A percentile compares a stretch with the other conserved stretches of the same genome.
Evolutionary conservation across 2,113 vertebrate species (phyloP).

Genomic region (Seriola quinqueradiata): DNA sequence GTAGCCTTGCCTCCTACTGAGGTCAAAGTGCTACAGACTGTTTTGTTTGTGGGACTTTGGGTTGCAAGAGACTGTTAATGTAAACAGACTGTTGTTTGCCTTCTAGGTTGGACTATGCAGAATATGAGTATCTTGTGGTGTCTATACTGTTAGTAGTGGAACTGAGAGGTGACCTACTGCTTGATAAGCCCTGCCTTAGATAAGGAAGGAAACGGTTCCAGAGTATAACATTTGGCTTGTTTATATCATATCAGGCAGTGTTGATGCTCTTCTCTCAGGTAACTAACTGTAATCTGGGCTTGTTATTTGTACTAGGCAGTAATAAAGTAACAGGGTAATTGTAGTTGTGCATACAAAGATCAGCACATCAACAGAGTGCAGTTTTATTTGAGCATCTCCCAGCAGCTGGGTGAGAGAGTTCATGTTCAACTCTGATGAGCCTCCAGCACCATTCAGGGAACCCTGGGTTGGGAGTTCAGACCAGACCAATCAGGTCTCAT

Average conservation of each 20-base stretch:
- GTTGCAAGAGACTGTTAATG: slow-evolving; percentile 66
- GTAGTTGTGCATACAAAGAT: slow-evolving; percentile 19
- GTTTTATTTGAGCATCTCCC: slow-evolving; percentile 46
- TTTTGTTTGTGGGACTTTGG: slow-evolving; percentile 41
- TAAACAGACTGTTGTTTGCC: slow-evolving; percentile 73
- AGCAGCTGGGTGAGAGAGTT: slow-evolving; percentile 57
- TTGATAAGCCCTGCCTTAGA: slow-evolving; percentile 65
- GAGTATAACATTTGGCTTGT: slow-evolving; percentile 34
- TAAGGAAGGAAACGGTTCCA: slow-evolving; percentile 27
- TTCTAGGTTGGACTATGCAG: slow-evolving; percentile 77
- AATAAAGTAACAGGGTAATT: slow-evolving; percentile 22
- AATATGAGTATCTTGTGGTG: slow-evolving; percentile 34
- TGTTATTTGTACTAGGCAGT: slow-evolving; percentile 42
- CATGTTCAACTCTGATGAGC: slow-evolving; percentile 56
- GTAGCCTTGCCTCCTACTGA: slow-evolving; percentile 54
- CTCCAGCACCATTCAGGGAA: slow-evolving; percentile 73
- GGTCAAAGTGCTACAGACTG: slow-evolving; percentile 54
- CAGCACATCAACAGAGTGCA: slow-evolving; percentile 31
- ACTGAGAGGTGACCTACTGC: slow-evolving; percentile 44
- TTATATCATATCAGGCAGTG: slow-evolving; percentile 46
- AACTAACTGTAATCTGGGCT: slow-evolving; percentile 65
- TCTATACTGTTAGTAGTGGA: slow-evolving; percentile 35
- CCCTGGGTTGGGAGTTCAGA: slow-evolving; percentile 74
- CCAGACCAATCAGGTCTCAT: slow-evolving; percentile 79
- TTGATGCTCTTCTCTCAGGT: slow-evolving; percentile 80